Evolutionary conservation across 2,113 vertebrate genomes (phyloP).

Genomic region (Shinisaurus crocodilurus): DNA sequence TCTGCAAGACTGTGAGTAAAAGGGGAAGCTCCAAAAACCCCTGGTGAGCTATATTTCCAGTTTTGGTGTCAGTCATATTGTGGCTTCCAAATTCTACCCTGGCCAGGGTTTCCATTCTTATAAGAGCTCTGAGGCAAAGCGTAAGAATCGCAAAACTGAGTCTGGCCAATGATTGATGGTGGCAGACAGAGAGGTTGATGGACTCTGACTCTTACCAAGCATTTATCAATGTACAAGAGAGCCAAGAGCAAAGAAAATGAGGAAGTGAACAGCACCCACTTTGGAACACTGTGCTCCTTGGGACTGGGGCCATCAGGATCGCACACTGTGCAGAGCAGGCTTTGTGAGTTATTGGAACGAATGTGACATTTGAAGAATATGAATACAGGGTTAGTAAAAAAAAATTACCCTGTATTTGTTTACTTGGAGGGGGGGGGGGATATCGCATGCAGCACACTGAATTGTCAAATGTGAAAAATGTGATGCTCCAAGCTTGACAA

Average conservation of each 20-base stretch:
- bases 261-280: background rate
- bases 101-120: background rate
- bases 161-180: constrained; percentile 29
- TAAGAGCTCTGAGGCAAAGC: background rate
- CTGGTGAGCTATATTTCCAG: background rate
- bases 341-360: constrained; percentile 49
- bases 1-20: background rate
- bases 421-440: constrained; percentile 50
- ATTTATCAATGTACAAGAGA: constrained; percentile 40
- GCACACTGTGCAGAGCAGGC: background rate
- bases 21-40: background rate
- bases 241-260: constrained; percentile 35
- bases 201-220: constrained; percentile 45
- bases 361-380: constrained; percentile 39
- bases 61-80: background rate
- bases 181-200: constrained; percentile 37
- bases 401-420: constrained; percentile 58
- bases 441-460: constrained; percentile 35
- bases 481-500: constrained; percentile 59
- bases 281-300: constrained; percentile 1
- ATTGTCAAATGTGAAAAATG: constrained; percentile 65
- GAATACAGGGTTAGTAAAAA: constrained; percentile 60
- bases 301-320: background rate
- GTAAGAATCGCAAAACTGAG: background rate
- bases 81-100: background rate